Conservation (phyloP, 2,113 vertebrate species). For the Proterorhinus semilunaris region DNA sequence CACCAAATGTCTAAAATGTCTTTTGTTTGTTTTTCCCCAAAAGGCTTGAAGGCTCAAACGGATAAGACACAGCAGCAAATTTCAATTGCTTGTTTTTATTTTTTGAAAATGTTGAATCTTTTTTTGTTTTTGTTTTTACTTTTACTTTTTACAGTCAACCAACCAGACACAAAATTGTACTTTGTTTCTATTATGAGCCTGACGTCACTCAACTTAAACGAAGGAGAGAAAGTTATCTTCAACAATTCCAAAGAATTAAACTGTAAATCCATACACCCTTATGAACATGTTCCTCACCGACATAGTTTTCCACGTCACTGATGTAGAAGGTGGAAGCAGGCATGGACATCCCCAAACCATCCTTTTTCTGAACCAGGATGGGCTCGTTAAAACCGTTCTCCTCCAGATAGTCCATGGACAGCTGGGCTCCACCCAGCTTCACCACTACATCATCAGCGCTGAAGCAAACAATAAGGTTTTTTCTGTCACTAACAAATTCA, state of each 20-base stretch:
- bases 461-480: slow-evolving; percentile 16
- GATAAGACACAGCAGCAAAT: too few species aligned
- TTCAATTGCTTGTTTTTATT: too few species aligned
- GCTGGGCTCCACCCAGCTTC: slow-evolving; percentile 86
- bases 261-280: background rate
- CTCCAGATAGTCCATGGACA: slow-evolving; percentile 89
- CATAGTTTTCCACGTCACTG: slow-evolving; percentile 96
- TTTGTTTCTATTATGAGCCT: too few species aligned
- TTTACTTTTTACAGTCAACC: too few species aligned
- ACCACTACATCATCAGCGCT: slow-evolving; percentile 93
- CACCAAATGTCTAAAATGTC: too few species aligned
- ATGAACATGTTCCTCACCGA: slow-evolving; percentile 77
- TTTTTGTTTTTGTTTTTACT: too few species aligned
- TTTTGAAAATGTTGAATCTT: too few species aligned
- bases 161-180: too few species aligned
- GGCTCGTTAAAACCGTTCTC: slow-evolving; percentile 93
- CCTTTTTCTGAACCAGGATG: slow-evolving; percentile 93
- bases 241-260: background rate
- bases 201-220: too few species aligned
- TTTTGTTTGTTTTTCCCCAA: too few species aligned
- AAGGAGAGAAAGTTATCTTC: too few species aligned
- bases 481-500: background rate
- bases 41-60: too few species aligned
- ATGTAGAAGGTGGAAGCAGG: slow-evolving; percentile 97
- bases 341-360: slow-evolving; percentile 88